These are phyloP conservation scores for Kryptolebias marmoratus DNA, from an alignment of 2,113 vertebrate genomes.

Conservation along the genomic window DNA sequence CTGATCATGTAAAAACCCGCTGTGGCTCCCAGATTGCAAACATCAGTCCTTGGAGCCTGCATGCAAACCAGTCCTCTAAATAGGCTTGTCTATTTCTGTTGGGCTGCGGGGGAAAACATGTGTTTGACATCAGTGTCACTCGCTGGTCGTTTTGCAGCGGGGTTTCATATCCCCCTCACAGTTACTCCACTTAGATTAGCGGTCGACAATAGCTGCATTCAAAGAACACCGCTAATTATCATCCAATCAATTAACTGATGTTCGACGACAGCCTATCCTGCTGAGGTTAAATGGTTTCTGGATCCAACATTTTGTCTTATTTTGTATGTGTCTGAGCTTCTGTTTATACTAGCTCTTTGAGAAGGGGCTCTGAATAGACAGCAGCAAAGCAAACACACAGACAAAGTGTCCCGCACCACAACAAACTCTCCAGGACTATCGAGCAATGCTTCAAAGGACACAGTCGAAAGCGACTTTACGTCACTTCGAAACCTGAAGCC, in stretches of 20 bases:
- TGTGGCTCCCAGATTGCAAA: constrained; percentile 86
- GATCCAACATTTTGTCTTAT: constrained; percentile 37
- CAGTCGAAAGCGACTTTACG: constrained; percentile 30
- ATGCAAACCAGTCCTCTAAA: constrained; percentile 84
- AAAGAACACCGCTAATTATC: constrained; percentile 48
- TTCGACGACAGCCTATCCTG: constrained; percentile 43
- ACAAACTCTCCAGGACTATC: constrained; percentile 48
- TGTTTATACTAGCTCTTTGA: constrained; percentile 63
- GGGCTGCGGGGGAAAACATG: constrained; percentile 80
- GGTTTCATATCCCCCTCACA: constrained; percentile 63
- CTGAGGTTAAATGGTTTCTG: constrained; percentile 48
- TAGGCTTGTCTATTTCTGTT: constrained; percentile 84
- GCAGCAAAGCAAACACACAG: constrained; percentile 59
- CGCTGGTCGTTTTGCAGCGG: constrained; percentile 49
- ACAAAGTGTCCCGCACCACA: constrained; percentile 51
- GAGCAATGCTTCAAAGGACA: constrained; percentile 45
- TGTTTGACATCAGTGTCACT: constrained; percentile 84
- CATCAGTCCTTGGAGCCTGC: constrained; percentile 82
- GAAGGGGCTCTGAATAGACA: constrained; percentile 45
- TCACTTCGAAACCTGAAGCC: constrained; percentile 33
- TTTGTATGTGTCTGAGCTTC: constrained; percentile 38
- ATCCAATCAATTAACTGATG: constrained; percentile 51
- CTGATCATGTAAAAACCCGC: constrained; percentile 85
- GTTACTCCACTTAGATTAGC: constrained; percentile 43
- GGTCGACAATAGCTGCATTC: constrained; percentile 50